Conservation (phyloP, 2,797 vertebrate species). For the Tiaroga cobitis region DNA sequence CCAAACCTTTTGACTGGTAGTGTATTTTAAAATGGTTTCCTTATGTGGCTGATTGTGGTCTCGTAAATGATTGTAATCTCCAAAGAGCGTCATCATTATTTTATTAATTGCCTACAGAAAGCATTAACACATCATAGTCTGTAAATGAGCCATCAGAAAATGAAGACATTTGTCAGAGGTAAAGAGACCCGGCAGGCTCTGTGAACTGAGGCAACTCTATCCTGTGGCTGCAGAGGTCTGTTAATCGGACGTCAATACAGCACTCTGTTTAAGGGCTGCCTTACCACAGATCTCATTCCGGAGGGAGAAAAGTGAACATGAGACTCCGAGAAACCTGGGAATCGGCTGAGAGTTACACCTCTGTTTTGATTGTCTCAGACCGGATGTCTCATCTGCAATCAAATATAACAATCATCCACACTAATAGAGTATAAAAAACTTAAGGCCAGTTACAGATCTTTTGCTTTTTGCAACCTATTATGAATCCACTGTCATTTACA, state of each 20-base stretch:
- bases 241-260: conserved; percentile 61
- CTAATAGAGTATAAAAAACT: conserved; percentile 11
- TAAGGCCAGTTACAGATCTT: background rate
- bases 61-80: background rate
- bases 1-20: no score
- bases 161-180: conserved; percentile 11
- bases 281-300: conserved; percentile 49
- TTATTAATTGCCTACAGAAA: background rate
- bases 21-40: background rate
- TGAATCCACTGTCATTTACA: background rate
- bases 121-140: background rate
- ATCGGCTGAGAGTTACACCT: conserved; percentile 30
- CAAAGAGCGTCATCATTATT: background rate
- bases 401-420: background rate
- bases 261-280: conserved; percentile 58
- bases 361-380: conserved; percentile 48
- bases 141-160: background rate
- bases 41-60: conserved; percentile 20
- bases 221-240: conserved; percentile 59
- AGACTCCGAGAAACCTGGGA: conserved; percentile 45
- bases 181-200: conserved; percentile 49
- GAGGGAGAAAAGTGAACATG: conserved; percentile 52
- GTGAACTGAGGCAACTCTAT: conserved; percentile 57
- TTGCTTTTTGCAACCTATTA: background rate
- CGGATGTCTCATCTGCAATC: background rate